These are phyloP conservation scores for Germaria angustata DNA, from an alignment of 2,888 invertebrate genomes.

Conservation along the genomic window DNA sequence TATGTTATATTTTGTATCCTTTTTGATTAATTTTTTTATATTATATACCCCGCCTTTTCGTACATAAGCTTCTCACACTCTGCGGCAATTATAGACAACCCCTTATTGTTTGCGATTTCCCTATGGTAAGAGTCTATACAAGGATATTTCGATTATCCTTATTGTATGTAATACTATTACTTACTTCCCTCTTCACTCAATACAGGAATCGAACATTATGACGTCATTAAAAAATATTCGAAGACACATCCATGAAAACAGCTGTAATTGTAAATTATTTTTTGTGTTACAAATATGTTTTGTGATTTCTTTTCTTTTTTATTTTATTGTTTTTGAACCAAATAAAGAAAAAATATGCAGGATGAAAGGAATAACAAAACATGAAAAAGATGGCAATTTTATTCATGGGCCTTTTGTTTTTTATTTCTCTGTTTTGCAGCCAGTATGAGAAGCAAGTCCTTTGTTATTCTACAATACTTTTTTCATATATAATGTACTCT, in stretches of 20 bases:
- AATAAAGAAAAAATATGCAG: too few species aligned
- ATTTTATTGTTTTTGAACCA: too few species aligned
- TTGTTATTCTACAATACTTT: not conserved
- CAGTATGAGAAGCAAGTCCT: too few species aligned
- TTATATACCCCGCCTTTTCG: not conserved
- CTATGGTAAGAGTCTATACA: not conserved
- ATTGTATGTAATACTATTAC: conserved; percentile 26
- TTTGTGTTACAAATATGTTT: too few species aligned
- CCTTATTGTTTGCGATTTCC: not conserved
- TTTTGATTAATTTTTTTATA: too few species aligned
- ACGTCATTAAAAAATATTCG: conserved; percentile 43
- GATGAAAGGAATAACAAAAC: too few species aligned
- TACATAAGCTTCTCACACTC: not conserved
- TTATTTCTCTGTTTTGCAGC: too few species aligned
- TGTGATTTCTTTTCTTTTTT: too few species aligned
- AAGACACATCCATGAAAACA: too few species aligned
- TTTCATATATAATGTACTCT: not conserved
- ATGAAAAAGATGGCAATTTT: too few species aligned
- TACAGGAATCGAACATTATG: conserved; percentile 33
- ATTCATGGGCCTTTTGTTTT: too few species aligned
- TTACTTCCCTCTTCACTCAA: conserved; percentile 23
- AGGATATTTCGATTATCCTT: conserved; percentile 44
- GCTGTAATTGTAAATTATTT: not conserved
- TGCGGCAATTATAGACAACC: not conserved
- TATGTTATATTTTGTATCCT: too few species aligned